Evolutionary conservation across 2,888 invertebrate genomes (phyloP), one percentile per base, ranked within the genome.

Genomic region (Drosophila rellima): DNA sequence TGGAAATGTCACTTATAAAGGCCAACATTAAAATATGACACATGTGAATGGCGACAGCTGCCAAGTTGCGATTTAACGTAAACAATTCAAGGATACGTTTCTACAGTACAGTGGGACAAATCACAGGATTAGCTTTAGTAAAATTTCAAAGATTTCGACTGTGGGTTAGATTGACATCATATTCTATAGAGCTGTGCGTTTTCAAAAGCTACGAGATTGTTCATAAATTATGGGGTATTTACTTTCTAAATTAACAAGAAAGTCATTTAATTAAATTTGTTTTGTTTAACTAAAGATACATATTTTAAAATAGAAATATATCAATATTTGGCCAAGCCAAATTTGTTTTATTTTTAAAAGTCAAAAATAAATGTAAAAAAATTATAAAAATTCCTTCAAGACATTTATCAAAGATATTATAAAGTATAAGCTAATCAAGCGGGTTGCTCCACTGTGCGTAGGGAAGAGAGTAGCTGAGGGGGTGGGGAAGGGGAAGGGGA

Each of bases 1-100:
- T 42, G 47, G 54, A 45, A 63, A 55, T 47, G 64, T 35, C 71
- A 72, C 39, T 29, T 29, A 10, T 5, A 59, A 59, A 40, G 15
- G 18, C n/a, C 11, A 18, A 37, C 47, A 51, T 47, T 63, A 59
- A 74, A 61, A 68, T 55, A 52, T 74, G 50, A 37, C 51, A 42
- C 48, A 48, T 75, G 63, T 42, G 72, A 69, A 17, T 40, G 31
- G 18, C 18, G 45, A 4, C 63, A 55, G 45, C 39, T 61, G 55
- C 5, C 23, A 50, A 20, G 8, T 8, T 35, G 29, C 62, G 26
- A 60, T 55, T 66, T 59, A 18, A 15, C 26, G 54, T 56, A 42
- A 72, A 65, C 66, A 72, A 44, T 66, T 55, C 44, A n/a, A 15
- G 18, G 18, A 48, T 29, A 13, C n/a, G 18, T 48, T 29, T 47